A percentile compares a stretch with the other conserved stretches of the same genome.
Conservation (phyloP, 2,888 invertebrate genomes). For the Periphyllus acericola region DNA sequence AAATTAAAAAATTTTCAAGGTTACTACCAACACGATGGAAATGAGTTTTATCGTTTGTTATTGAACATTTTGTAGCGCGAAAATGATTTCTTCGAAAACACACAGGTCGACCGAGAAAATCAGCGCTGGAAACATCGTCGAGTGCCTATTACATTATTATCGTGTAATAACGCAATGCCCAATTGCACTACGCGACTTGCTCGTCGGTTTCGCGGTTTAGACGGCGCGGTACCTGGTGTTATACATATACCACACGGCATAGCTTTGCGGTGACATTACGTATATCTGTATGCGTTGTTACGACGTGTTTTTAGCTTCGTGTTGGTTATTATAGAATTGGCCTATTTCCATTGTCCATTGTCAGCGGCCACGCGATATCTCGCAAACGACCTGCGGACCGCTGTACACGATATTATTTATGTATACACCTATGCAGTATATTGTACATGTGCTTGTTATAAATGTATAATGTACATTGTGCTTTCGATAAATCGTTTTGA, state of each 20-base stretch:
- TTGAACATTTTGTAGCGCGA: too few relatives aligned
- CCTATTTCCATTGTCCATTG: slow-evolving; percentile 57
- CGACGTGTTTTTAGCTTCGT: slow-evolving; percentile 30
- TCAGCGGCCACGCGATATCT: slow-evolving; percentile 41
- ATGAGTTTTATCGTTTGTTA: too few relatives aligned
- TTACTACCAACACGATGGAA: too few relatives aligned
- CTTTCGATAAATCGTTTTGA: slow-evolving; percentile 14
- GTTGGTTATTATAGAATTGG: slow-evolving; percentile 31
- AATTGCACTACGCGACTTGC: too few relatives aligned
- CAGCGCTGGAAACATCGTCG: too few relatives aligned
- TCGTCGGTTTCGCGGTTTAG: not conserved
- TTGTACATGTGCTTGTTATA: not conserved
- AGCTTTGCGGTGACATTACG: slow-evolving; percentile 35
- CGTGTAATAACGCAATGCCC: too few relatives aligned
- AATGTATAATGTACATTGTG: not conserved
- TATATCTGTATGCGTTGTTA: not conserved
- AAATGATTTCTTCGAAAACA: too few relatives aligned
- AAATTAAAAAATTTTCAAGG: too few relatives aligned
- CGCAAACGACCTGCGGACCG: not conserved
- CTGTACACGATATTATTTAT: not conserved
- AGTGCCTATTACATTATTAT: too few relatives aligned
- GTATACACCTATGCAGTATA: not conserved
- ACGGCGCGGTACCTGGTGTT: not conserved
- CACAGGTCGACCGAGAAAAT: too few relatives aligned
- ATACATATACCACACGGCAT: not conserved